Conservation (phyloP, 2,113 vertebrate genomes). For the Emydocephalus ijimae region DNA sequence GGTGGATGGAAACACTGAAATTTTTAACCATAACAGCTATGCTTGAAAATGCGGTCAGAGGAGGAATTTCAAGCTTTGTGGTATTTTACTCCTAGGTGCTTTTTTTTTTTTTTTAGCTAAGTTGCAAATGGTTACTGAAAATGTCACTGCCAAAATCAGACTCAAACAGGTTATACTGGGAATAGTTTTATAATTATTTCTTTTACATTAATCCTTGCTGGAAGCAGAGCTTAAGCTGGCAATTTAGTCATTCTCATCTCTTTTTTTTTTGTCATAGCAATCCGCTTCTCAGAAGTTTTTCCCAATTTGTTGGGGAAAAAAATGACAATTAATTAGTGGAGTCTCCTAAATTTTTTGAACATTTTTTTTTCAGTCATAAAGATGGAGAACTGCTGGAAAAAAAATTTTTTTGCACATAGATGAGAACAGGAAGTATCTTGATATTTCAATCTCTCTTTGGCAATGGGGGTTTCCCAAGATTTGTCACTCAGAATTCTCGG, state of each 20-base stretch:
- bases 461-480: neutral
- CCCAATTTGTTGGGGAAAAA: neutral
- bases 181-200: neutral
- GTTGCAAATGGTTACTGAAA: neutral
- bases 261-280: neutral
- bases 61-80: neutral
- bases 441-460: neutral
- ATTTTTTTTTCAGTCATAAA: neutral
- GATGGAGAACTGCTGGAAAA: neutral
- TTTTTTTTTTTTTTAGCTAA: neutral
- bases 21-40: neutral
- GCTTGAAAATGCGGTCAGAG: neutral
- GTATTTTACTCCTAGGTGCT: neutral
- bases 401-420: too few relatives aligned
- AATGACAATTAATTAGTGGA: neutral
- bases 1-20: neutral
- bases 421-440: neutral
- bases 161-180: neutral
- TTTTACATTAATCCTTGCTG: neutral
- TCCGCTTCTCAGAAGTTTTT: neutral
- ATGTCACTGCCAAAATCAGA: neutral
- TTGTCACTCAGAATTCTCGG: neutral
- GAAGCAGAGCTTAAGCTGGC: neutral
- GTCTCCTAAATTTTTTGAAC: neutral
- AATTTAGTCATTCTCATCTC: neutral